Percentiles rank a stretch among this genome's conserved stretches.
Conservation (phyloP, 2,797 vertebrate species). For the Argentina silus region DNA sequence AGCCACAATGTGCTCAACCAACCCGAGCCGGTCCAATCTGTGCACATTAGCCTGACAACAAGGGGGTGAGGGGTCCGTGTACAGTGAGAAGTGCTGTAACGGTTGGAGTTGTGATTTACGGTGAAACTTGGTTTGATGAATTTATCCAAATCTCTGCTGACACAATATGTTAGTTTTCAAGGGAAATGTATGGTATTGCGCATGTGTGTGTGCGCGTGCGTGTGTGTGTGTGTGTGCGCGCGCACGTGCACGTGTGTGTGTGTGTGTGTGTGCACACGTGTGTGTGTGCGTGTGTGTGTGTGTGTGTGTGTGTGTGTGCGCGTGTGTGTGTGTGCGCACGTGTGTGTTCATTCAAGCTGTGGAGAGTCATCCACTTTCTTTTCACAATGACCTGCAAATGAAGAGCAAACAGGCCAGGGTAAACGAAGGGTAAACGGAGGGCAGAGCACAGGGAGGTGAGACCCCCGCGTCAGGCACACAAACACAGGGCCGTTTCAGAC, state of each 20-base stretch:
- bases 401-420: slow-evolving; percentile 61
- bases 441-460: slow-evolving; percentile 53
- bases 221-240: neutral
- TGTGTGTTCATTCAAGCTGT: too few relatives aligned
- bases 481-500: slow-evolving; percentile 51
- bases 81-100: too few relatives aligned
- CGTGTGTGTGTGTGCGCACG: too few relatives aligned
- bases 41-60: neutral
- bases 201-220: neutral
- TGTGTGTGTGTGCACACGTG: neutral
- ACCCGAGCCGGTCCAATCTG: too few relatives aligned
- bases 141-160: too few relatives aligned
- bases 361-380: slow-evolving; percentile 64
- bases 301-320: slow-evolving; percentile 17
- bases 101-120: too few relatives aligned
- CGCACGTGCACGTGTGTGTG: neutral
- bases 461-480: slow-evolving; percentile 32
- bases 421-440: slow-evolving; percentile 46
- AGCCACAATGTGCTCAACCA: too few relatives aligned
- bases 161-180: too few relatives aligned
- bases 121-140: too few relatives aligned
- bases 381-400: slow-evolving; percentile 64
- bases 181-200: too few relatives aligned
- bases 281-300: slow-evolving; percentile 25
- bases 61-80: too few relatives aligned